A percentile compares a stretch with the other conserved stretches of the same genome.
Evolutionary conservation across 2,113 vertebrate genomes (phyloP).

Genomic region (Apaloderma vittatum): DNA sequence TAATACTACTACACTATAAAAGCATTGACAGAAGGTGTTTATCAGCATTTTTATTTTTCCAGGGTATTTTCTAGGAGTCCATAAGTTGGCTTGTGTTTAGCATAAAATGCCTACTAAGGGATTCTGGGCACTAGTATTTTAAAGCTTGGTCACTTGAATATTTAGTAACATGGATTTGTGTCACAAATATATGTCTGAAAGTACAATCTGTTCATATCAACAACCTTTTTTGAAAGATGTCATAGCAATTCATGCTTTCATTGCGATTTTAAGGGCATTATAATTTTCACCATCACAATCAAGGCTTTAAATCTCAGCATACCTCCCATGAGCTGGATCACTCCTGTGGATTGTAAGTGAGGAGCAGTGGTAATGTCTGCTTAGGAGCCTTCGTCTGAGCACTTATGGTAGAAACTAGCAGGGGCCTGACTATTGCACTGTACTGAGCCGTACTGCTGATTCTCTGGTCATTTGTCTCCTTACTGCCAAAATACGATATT

Average conservation of each 20-base stretch:
- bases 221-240: background rate
- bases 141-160: background rate
- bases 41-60: slow-evolving; percentile 28
- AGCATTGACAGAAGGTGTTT: background rate
- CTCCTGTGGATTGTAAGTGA: background rate
- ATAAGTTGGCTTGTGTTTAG: background rate
- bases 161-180: background rate
- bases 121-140: background rate
- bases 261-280: background rate
- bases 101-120: background rate
- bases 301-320: background rate
- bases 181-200: background rate
- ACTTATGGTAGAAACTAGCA: background rate
- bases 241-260: background rate
- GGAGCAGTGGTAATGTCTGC: background rate
- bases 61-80: background rate
- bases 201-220: background rate
- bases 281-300: background rate
- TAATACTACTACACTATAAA: background rate
- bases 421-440: background rate
- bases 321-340: background rate
- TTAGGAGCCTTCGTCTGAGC: background rate
- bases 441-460: background rate
- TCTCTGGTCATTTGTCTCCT: background rate
- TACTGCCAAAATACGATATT: background rate